A percentile compares a stretch with the other conserved stretches of the same genome.
Conservation (phyloP, 2,113 vertebrate species). For the Toxotes chatareus region DNA sequence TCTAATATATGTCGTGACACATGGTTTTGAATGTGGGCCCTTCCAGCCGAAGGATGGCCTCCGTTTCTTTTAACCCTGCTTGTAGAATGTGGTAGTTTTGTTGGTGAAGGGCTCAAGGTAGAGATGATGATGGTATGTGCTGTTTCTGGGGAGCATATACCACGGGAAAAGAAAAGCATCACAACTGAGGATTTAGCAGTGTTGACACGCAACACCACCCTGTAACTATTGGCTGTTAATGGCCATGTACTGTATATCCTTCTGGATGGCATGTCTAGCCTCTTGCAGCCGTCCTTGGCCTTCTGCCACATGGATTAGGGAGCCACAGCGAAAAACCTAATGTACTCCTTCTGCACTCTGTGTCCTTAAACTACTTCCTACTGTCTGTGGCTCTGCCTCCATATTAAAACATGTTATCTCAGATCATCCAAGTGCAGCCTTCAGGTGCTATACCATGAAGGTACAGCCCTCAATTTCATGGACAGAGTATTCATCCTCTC, state of each 20-base stretch:
- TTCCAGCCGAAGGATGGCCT: neutral
- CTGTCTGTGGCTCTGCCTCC: slow-evolving; percentile 25
- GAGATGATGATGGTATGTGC: neutral
- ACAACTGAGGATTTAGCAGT: neutral
- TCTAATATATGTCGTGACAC: neutral
- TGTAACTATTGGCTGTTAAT: slow-evolving; percentile 8
- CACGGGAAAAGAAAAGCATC: neutral
- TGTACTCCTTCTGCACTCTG: slow-evolving; percentile 48
- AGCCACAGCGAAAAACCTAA: slow-evolving; percentile 47
- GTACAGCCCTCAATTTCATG: slow-evolving; percentile 35
- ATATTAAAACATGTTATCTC: slow-evolving; percentile 35
- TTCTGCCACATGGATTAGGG: slow-evolving; percentile 58
- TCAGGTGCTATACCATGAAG: slow-evolving; percentile 15
- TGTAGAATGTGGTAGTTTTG: neutral
- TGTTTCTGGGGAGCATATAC: neutral
- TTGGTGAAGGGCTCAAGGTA: neutral
- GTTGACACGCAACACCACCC: slow-evolving; percentile 6
- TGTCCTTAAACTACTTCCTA: slow-evolving; percentile 47
- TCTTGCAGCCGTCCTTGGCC: slow-evolving; percentile 51
- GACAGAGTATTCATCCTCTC: slow-evolving; percentile 25
- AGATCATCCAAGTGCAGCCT: slow-evolving; percentile 5
- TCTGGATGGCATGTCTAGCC: slow-evolving; percentile 50
- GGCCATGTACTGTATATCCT: slow-evolving; percentile 20
- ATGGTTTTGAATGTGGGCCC: neutral
- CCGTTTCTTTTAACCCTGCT: neutral